Conservation (phyloP, 2,113 vertebrate genomes). For the Pluvianellus socialis region DNA sequence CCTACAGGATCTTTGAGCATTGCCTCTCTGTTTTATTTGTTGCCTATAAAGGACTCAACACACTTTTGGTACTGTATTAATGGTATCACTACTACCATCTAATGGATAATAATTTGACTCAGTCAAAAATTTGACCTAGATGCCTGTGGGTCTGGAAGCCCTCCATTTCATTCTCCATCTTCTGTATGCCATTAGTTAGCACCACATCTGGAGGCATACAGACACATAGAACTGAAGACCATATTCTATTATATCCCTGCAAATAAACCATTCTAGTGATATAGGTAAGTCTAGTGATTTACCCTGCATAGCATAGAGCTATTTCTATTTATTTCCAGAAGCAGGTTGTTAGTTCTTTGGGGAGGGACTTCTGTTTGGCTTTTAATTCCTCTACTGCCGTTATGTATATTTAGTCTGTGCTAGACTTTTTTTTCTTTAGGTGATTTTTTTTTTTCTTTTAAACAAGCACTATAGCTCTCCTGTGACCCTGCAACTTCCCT, state of each 20-base stretch:
- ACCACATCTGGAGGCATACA: not conserved
- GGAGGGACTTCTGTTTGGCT: not conserved
- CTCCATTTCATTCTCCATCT: not conserved
- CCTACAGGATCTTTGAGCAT: not conserved
- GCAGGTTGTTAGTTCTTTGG: not conserved
- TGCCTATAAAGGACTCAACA: not conserved
- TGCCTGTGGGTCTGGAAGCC: not conserved
- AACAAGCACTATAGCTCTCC: not conserved
- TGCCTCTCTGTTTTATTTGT: not conserved
- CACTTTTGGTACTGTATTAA: not conserved
- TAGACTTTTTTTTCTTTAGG: not conserved
- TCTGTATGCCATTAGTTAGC: not conserved
- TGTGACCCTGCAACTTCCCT: not conserved
- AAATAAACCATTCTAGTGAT: not conserved
- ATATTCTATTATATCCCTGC: not conserved
- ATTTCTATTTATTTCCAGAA: not conserved
- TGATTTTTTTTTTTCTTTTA: not conserved
- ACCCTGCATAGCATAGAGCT: accelerated
- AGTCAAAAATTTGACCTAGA: no score
- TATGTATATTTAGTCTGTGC: not conserved
- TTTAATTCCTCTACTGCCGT: not conserved
- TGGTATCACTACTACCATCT: not conserved
- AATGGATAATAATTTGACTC: not conserved
- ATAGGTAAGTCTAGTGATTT: not conserved
- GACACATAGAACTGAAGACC: not conserved